Conservation (phyloP, 2,113 vertebrate genomes). For the Grantiella picta region DNA sequence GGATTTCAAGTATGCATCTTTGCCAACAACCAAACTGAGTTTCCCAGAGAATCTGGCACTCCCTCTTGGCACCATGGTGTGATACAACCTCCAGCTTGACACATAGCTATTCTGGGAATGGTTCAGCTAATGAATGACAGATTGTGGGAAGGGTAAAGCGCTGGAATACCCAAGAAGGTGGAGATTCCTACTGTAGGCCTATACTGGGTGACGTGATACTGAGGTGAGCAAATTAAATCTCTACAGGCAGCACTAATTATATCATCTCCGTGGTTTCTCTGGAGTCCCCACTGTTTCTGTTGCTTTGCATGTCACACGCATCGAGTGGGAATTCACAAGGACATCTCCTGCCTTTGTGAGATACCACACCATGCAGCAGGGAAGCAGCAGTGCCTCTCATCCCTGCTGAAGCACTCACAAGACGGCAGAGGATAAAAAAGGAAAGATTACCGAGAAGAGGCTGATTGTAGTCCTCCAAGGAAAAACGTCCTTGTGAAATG, state of each 20-base stretch:
- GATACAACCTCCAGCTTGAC: background rate
- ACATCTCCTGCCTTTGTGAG: background rate
- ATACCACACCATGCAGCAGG: rapidly evolving
- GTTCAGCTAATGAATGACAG: background rate
- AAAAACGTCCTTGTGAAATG: background rate
- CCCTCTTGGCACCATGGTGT: background rate
- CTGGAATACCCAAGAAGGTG: background rate
- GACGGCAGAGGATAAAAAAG: background rate
- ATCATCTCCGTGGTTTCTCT: background rate
- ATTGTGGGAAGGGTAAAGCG: rapidly evolving
- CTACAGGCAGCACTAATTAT: background rate
- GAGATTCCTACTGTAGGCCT: background rate
- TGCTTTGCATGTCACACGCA: rapidly evolving
- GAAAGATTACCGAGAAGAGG: background rate
- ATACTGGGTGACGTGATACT: background rate
- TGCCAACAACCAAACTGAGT: background rate
- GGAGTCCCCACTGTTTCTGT: background rate
- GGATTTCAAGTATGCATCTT: rapidly evolving
- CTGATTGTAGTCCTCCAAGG: background rate
- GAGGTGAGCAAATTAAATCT: background rate
- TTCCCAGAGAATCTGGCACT: background rate
- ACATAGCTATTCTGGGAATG: background rate
- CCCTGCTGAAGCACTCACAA: background rate
- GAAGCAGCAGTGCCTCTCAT: background rate
- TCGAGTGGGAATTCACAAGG: background rate